These are phyloP conservation scores for Mus minutoides DNA, from an alignment of 2,797 vertebrate species.

Conservation along the genomic window DNA sequence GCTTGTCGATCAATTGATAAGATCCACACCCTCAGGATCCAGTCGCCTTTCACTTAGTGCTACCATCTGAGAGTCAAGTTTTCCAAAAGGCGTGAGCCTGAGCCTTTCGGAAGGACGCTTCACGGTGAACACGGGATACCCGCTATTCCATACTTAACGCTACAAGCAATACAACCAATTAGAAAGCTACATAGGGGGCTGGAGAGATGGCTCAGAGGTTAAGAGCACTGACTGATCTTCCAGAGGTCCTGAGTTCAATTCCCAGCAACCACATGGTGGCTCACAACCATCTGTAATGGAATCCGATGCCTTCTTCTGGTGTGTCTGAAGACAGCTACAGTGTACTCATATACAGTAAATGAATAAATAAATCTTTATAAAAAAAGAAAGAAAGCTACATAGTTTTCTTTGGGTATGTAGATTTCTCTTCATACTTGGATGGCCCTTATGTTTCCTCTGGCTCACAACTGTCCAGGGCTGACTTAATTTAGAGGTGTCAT, in stretches of 20 bases:
- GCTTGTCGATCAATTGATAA: background rate
- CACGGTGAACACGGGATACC: background rate
- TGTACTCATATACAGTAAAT: no score
- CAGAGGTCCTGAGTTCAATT: no score
- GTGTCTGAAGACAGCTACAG: no score
- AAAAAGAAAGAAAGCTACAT: conserved; percentile 8
- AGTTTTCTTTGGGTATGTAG: background rate
- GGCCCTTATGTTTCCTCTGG: background rate
- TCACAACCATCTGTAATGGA: no score
- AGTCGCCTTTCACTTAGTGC: background rate
- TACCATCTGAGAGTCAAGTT: background rate
- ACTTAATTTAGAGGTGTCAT: background rate
- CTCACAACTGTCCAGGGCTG: background rate
- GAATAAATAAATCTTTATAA: no score
- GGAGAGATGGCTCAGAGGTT: no score
- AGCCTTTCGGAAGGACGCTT: background rate
- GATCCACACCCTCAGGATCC: background rate
- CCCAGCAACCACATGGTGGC: no score
- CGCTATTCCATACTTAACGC: background rate
- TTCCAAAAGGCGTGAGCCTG: no score
- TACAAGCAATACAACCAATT: background rate
- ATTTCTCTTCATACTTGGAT: background rate
- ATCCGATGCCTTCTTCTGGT: no score
- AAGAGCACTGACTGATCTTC: no score
- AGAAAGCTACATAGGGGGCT: background rate